These are phyloP conservation scores for Mustela lutreola DNA, from an alignment of 2,113 vertebrate genomes.

Conservation along the genomic window DNA sequence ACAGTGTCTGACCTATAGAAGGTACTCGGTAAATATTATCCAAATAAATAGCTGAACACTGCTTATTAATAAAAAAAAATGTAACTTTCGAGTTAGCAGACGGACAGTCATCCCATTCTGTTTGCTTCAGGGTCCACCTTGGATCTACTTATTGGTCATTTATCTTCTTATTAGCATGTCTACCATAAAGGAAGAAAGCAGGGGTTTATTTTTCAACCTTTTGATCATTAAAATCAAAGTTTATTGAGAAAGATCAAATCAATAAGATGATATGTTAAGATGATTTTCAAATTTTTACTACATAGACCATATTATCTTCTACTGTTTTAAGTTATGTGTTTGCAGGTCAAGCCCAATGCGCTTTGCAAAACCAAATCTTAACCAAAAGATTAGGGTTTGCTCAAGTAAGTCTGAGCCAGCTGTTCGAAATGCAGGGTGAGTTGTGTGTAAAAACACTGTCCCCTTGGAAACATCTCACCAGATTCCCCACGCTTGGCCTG, in stretches of 20 bases:
- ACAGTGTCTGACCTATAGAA: background rate
- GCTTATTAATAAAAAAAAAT: background rate
- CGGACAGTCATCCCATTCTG: background rate
- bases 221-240: slow-evolving; percentile 6
- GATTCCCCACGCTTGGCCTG: background rate
- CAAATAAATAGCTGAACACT: background rate
- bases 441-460: background rate
- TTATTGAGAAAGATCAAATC: background rate
- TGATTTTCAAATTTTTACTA: slow-evolving; percentile 31
- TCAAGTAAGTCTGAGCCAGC: background rate
- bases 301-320: background rate
- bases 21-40: background rate
- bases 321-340: background rate
- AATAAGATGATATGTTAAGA: slow-evolving; percentile 11
- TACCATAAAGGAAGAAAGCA: background rate
- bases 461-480: background rate
- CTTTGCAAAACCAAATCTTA: background rate
- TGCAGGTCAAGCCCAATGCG: background rate
- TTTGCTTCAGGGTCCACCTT: background rate
- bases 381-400: background rate
- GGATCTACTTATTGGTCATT: background rate
- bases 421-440: background rate
- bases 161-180: background rate
- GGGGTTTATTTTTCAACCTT: background rate
- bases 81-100: background rate